Evolutionary conservation across 1,140 invertebrate species (phyloP).

Genomic region (Hylaeus anthracinus): DNA sequence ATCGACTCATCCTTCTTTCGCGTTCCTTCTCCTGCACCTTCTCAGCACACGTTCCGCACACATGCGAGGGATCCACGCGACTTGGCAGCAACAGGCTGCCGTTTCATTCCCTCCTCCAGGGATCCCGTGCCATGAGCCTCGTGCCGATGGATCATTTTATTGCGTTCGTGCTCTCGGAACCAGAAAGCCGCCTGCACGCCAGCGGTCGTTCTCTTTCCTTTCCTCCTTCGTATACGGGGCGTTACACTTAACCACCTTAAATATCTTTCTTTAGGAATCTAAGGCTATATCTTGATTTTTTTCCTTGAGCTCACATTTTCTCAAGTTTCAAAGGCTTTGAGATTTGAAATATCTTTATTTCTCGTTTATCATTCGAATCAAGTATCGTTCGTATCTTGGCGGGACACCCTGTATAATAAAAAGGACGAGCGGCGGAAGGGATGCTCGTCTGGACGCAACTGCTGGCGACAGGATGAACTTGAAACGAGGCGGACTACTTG

Average conservation of each 20-base stretch:
- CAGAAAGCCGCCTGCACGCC: slow-evolving; percentile 45
- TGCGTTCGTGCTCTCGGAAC: slow-evolving; percentile 56
- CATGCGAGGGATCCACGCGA: slow-evolving; percentile 67
- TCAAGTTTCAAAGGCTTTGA: too few species aligned
- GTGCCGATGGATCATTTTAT: slow-evolving; percentile 69
- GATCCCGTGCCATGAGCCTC: slow-evolving; percentile 45
- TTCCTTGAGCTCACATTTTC: too few species aligned
- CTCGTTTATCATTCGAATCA: too few species aligned
- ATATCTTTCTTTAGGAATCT: too few species aligned
- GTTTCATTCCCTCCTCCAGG: slow-evolving; percentile 40
- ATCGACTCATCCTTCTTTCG: slow-evolving; percentile 58
- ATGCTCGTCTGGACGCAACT: slow-evolving; percentile 15
- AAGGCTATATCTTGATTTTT: too few species aligned
- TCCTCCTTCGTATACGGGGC: background rate
- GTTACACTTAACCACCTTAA: too few species aligned
- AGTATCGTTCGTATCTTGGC: too few species aligned
- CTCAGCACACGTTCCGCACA: slow-evolving; percentile 49
- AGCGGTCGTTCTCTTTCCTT: background rate
- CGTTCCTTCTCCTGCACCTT: slow-evolving; percentile 29
- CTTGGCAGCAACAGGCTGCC: slow-evolving; percentile 78
- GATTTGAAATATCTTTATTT: too few species aligned
- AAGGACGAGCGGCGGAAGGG: background rate
- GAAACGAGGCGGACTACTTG: slow-evolving; percentile 44
- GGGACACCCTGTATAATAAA: too few species aligned
- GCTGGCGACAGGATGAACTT: slow-evolving; percentile 45